phyloP scores from a whole-genome alignment of 37 sponge, comb jelly and placozoan species.

The Agelas oroides region DNA sequence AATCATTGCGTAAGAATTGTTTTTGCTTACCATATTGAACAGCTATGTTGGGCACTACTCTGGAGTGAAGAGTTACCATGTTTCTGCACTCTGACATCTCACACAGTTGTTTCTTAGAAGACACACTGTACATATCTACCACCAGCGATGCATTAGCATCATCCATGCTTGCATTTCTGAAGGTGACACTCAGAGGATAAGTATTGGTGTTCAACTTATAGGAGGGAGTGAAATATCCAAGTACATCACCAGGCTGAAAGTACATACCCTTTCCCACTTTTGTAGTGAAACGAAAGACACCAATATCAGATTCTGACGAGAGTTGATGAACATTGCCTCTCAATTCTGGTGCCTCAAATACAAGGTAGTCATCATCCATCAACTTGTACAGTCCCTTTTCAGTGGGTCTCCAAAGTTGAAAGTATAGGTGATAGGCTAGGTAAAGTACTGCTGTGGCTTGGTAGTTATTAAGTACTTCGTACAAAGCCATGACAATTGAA shows the following conservation, averaged over 20 bases:
- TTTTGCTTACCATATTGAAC: constrained; percentile 13
- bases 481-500: constrained; percentile 56
- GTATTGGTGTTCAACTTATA: not conserved
- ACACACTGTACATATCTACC: constrained; percentile 11
- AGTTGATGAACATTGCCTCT: not conserved
- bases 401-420: constrained; percentile 52
- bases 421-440: not conserved
- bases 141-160: not conserved
- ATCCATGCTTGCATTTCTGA: not conserved
- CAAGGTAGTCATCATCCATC: constrained; percentile 4
- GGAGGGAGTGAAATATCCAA: constrained; percentile 7
- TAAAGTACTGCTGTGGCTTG: not conserved
- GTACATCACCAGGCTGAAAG: constrained; percentile 47
- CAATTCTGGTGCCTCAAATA: not conserved
- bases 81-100: not conserved
- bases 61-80: not conserved
- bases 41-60: constrained; percentile 24
- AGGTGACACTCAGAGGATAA: not conserved
- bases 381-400: constrained; percentile 1
- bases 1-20: too few relatives aligned
- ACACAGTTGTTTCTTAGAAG: not conserved
- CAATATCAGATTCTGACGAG: not conserved
- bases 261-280: not conserved
- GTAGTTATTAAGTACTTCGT: not conserved
- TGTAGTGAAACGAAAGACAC: not conserved